Evolutionary conservation across 2,113 vertebrate genomes (phyloP), one percentile per base, ranked within the genome.

Genomic region (Galemys pyrenaicus): DNA sequence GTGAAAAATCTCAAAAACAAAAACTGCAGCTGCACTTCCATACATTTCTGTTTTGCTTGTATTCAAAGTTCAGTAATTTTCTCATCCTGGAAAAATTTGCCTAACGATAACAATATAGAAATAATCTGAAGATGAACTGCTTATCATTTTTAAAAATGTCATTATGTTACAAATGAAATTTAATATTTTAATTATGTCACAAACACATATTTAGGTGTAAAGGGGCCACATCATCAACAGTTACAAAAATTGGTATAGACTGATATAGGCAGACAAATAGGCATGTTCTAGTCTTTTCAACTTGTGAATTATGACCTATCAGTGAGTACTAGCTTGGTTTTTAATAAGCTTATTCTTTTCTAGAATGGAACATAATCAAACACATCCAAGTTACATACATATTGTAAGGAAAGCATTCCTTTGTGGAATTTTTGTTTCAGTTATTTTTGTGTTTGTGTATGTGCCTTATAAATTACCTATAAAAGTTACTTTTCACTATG

Each of bases 1-100:
- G 2, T 46, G 17, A 93, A 37, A 49, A 41, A 65, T 96, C 91
- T 96, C 71, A 91, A 97, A 96, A 91, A 71, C 54, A 65, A 78
- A 41, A 95, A 78, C 15, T 71, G 81, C 67, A 41, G 75, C 28
- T 92, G 73, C 20, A 92, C 24, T 84, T 81, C 12, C n/a, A 39
- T 12, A 68, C 3, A 60, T 10, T 49, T 80, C 41, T 26, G 39
- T 39, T 81, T 85, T 35, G 20, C 28, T 58, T 74, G 11, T 62
- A 87, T 41, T 92, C 74, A 83, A 35, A 92, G 56, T 88, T 60
- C 67, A 87, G 39, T 65, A 67, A 44, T 58, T 35, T 26, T 60
- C 13, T 95, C 32, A 65, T 41, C 86, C n/a, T 56, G 91, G 87
- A 37, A 92, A 73, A 24, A 16, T 64, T 73, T 87, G 88, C 32